These are phyloP conservation scores for Bovichtus variegatus DNA, from an alignment of 2,797 vertebrate species.

Conservation along the genomic window DNA sequence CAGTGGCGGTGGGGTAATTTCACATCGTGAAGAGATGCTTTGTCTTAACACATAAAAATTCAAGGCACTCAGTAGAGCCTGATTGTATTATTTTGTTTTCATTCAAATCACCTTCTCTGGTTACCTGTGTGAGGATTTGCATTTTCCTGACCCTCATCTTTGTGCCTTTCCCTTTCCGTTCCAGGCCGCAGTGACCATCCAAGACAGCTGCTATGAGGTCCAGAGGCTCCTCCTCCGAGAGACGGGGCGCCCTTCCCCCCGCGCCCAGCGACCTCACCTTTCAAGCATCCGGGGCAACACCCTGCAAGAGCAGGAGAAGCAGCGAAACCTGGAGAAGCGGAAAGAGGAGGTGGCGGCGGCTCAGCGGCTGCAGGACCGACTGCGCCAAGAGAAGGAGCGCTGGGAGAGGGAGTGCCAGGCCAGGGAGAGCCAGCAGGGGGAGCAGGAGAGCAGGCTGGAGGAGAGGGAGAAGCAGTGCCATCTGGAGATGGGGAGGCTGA, in stretches of 20 bases:
- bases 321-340: conserved; percentile 86
- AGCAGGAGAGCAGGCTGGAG: conserved; percentile 80
- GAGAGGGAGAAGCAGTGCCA: conserved; percentile 86
- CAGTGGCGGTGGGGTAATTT: not conserved
- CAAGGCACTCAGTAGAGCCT: not conserved
- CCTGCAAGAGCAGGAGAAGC: conserved; percentile 89
- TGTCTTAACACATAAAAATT: not conserved
- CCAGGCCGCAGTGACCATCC: conserved; percentile 91
- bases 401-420: conserved; percentile 90
- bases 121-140: conserved; percentile 8
- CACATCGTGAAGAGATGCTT: not conserved
- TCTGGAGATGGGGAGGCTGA: conserved; percentile 84
- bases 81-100: conserved; percentile 46
- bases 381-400: conserved; percentile 87
- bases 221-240: conserved; percentile 87
- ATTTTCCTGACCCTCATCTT: conserved; percentile 7
- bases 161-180: not conserved
- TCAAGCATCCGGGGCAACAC: conserved; percentile 71
- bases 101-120: conserved; percentile 53
- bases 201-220: conserved; percentile 92
- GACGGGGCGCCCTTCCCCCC: conserved; percentile 75
- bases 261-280: conserved; percentile 42
- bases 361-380: conserved; percentile 84
- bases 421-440: conserved; percentile 85
- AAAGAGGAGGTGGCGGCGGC: conserved; percentile 86